Conservation (phyloP, 2,888 invertebrate genomes). For the Leptopterna dolabrata region DNA sequence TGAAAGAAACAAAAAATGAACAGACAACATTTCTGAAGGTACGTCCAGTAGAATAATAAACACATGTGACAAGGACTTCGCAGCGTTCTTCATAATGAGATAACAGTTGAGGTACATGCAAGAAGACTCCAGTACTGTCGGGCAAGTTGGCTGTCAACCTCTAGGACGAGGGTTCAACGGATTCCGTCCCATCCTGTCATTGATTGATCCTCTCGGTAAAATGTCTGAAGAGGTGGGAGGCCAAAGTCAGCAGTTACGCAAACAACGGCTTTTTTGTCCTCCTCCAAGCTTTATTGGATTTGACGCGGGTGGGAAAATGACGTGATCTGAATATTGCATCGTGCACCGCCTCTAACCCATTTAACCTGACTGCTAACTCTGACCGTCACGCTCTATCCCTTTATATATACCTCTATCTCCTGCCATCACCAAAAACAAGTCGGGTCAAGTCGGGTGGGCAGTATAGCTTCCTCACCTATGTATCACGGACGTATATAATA, state of each 20-base stretch:
- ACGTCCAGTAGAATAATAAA: too few species aligned
- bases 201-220: not conserved
- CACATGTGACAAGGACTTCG: too few species aligned
- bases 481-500: too few species aligned
- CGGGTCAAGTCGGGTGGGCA: too few species aligned
- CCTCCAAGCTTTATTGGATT: not conserved
- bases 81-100: too few species aligned
- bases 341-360: not conserved
- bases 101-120: too few species aligned
- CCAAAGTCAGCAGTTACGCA: conserved; percentile 6
- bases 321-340: not conserved
- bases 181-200: not conserved
- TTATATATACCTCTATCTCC: not conserved
- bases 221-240: not conserved
- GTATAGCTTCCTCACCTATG: too few species aligned
- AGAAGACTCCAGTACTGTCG: too few species aligned
- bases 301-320: not conserved
- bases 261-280: not conserved
- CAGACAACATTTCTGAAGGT: too few species aligned
- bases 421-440: not conserved
- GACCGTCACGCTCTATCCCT: not conserved
- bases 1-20: too few species aligned
- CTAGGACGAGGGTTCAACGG: too few species aligned
- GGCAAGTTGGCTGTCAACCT: too few species aligned
- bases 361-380: not conserved